Evolutionary conservation across 2,113 vertebrate species (phyloP).

Genomic region (Gracilinanus agilis): DNA sequence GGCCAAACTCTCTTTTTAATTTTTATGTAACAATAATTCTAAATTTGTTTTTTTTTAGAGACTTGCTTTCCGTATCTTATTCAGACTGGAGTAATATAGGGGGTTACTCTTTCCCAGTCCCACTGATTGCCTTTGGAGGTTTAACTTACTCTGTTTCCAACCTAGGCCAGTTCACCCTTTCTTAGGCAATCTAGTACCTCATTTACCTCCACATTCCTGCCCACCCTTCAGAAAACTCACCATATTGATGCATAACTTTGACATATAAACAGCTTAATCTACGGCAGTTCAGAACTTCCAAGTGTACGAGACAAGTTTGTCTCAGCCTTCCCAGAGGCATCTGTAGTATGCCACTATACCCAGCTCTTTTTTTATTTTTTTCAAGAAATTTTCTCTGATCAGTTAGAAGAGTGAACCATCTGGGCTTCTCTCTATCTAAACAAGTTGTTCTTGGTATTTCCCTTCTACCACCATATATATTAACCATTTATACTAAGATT

Average conservation of each 20-base stretch:
- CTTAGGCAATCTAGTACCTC: neutral
- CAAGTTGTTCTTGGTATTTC: neutral
- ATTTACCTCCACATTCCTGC: neutral
- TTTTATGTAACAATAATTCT: neutral
- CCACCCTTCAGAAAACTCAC: neutral
- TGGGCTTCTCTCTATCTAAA: neutral
- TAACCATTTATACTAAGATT: neutral
- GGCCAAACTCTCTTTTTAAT: neutral
- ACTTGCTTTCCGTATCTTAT: neutral
- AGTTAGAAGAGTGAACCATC: neutral
- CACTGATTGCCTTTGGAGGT: neutral
- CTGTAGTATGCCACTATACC: too few species aligned
- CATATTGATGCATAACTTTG: neutral
- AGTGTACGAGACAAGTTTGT: neutral
- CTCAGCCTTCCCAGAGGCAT: too few species aligned
- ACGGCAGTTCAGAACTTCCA: neutral
- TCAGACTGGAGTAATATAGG: neutral
- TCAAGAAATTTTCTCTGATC: neutral
- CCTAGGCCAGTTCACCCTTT: neutral
- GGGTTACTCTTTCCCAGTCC: neutral
- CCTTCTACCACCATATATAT: neutral
- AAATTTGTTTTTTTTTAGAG: neutral
- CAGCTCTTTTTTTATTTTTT: neutral
- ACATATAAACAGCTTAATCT: neutral
- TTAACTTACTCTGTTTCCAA: neutral